Evolutionary conservation across 2,888 invertebrate genomes (phyloP).

Genomic region (Leucoptera coffeella): DNA sequence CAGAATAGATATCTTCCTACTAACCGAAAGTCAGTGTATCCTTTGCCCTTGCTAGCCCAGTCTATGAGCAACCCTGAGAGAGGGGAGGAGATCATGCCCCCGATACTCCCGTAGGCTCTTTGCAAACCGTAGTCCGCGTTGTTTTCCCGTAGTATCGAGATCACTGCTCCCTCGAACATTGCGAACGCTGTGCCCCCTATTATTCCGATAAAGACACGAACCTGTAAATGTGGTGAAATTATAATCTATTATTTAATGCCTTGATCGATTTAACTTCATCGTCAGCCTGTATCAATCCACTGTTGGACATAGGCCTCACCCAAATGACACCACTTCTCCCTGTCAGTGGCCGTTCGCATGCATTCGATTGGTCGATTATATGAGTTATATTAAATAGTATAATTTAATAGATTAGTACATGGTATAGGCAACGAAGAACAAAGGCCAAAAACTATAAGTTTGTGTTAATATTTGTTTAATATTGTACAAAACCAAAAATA

Average conservation of each 20-base stretch:
- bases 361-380: too few species aligned
- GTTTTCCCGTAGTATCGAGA: conserved; percentile 67
- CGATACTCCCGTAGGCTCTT: conserved; percentile 68
- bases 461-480: too few species aligned
- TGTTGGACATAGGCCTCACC: too few species aligned
- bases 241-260: neutral
- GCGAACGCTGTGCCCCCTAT: conserved; percentile 71
- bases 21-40: conserved; percentile 69
- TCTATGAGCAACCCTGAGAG: conserved; percentile 69
- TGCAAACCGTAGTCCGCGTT: conserved; percentile 74
- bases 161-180: conserved; percentile 76
- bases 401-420: too few species aligned
- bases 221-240: conserved; percentile 15
- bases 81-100: conserved; percentile 75
- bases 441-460: too few species aligned
- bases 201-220: conserved; percentile 56
- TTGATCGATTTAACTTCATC: neutral
- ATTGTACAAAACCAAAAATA: too few species aligned
- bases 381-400: too few species aligned
- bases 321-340: too few species aligned
- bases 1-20: neutral
- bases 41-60: conserved; percentile 63
- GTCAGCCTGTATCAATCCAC: too few species aligned
- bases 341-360: too few species aligned
- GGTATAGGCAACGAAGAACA: too few species aligned